A percentile compares a stretch with the other conserved stretches of the same genome.
Evolutionary conservation across 1,140 invertebrate species (phyloP).

Genomic region (Propsilocerus akamusi): DNA sequence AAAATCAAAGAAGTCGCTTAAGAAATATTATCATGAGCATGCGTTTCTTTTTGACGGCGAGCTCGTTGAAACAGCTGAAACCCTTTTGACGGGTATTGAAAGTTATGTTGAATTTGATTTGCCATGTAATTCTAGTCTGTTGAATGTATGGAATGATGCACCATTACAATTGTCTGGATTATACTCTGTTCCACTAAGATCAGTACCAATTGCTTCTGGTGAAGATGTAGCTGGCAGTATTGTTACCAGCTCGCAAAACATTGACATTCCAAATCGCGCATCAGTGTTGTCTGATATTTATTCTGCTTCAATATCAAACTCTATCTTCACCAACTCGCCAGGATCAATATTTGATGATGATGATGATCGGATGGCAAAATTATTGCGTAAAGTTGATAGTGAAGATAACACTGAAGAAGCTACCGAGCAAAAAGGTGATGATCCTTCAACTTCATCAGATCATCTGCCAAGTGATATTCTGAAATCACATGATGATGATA

Average conservation of each 20-base stretch:
- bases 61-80: conserved; percentile 55
- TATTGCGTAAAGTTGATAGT: neutral
- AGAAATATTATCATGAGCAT: conserved; percentile 55
- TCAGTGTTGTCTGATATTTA: conserved; percentile 23
- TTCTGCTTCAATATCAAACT: conserved; percentile 21
- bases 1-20: conserved; percentile 46
- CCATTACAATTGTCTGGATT: conserved; percentile 68
- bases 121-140: conserved; percentile 67
- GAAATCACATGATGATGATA: no score
- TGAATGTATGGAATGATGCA: conserved; percentile 79
- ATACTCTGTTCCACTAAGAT: conserved; percentile 57
- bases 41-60: conserved; percentile 66
- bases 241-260: conserved; percentile 35
- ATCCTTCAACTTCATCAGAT: no score
- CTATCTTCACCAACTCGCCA: conserved; percentile 12
- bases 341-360: neutral
- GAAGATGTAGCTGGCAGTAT: neutral
- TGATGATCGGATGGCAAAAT: neutral
- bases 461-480: no score
- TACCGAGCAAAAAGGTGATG: neutral
- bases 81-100: conserved; percentile 59
- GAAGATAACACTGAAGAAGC: neutral
- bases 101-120: conserved; percentile 56
- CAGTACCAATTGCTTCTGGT: conserved; percentile 28
- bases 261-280: conserved; percentile 44